A percentile compares a stretch with the other conserved stretches of the same genome.
phyloP scores from a whole-genome alignment of 92 coral and sea anemone genomes.

The Blastomussa wellsi region DNA sequence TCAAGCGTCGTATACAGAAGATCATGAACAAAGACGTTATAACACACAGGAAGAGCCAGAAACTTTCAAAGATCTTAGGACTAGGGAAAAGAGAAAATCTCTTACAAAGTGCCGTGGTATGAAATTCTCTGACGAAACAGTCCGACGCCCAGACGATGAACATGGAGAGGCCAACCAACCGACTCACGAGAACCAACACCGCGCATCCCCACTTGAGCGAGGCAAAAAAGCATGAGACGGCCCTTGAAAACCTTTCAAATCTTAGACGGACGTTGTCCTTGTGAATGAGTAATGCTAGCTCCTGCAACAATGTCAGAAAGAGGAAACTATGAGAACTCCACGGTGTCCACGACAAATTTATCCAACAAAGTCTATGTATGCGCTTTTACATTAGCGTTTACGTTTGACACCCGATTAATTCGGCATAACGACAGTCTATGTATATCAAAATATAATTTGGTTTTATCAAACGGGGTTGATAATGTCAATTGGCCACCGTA shows the following conservation, averaged over 20 bases:
- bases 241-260: no score
- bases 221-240: background rate
- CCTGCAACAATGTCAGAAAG: no score
- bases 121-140: constrained; percentile 42
- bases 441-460: no score
- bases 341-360: no score
- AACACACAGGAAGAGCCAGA: constrained; percentile 32
- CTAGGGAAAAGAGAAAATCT: constrained; percentile 28
- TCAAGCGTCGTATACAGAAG: constrained; percentile 18
- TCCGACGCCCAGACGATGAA: constrained; percentile 48
- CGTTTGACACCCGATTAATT: no score
- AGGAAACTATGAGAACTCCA: no score
- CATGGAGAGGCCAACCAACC: constrained; percentile 24
- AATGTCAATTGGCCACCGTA: no score
- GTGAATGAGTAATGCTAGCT: no score
- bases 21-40: constrained; percentile 29
- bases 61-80: constrained; percentile 34
- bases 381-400: no score
- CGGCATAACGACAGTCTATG: no score
- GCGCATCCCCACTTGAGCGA: constrained; percentile 21
- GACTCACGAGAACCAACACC: background rate
- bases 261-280: no score
- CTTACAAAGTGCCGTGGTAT: constrained; percentile 40
- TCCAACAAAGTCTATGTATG: no score
- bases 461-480: constrained; percentile 5